These are phyloP conservation scores for Cinclus mexicanus DNA, from an alignment of 2,113 vertebrate species.

Conservation along the genomic window DNA sequence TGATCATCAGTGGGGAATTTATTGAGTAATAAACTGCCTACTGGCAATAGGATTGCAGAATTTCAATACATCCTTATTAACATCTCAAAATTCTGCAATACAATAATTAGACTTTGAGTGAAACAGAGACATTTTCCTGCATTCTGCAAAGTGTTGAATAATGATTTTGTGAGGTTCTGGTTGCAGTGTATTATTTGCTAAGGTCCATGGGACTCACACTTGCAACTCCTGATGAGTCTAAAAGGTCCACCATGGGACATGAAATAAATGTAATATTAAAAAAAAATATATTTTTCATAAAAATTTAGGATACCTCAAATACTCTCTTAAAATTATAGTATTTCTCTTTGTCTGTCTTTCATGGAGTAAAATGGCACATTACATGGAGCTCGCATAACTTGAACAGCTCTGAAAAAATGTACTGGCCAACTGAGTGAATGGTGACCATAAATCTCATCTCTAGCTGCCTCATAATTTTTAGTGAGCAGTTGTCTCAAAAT, in stretches of 20 bases:
- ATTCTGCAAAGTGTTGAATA: background rate
- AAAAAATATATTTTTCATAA: background rate
- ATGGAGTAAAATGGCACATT: background rate
- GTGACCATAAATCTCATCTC: background rate
- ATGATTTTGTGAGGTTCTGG: background rate
- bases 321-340: background rate
- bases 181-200: background rate
- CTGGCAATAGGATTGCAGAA: background rate
- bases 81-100: background rate
- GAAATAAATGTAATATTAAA: background rate
- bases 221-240: background rate
- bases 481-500: background rate
- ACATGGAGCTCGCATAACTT: background rate
- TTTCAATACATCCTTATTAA: conserved; percentile 3
- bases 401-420: background rate
- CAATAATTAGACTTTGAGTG: conserved; percentile 7
- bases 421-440: background rate
- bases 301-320: background rate
- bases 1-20: background rate
- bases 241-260: background rate
- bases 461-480: background rate
- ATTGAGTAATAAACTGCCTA: conserved; percentile 31
- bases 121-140: background rate
- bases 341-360: background rate
- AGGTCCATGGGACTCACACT: background rate